A percentile compares a stretch with the other conserved stretches of the same genome.
These are phyloP conservation scores for Dascillus cervinus DNA, from an alignment of 2,888 invertebrate species.

Conservation along the genomic window DNA sequence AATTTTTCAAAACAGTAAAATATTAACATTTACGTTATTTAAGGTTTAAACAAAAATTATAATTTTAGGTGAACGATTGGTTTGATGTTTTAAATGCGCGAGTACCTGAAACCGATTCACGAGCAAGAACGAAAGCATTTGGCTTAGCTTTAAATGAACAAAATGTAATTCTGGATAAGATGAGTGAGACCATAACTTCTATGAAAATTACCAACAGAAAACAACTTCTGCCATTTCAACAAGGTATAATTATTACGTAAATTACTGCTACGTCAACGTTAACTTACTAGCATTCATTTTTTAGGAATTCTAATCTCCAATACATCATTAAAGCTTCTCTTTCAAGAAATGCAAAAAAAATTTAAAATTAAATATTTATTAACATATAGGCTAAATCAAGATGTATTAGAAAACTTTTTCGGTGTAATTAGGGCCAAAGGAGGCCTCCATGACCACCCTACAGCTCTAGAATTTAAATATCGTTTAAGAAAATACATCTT, in stretches of 20 bases:
- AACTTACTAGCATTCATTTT: slow-evolving; percentile 1
- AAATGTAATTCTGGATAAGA: slow-evolving; percentile 16
- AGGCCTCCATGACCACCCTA: slow-evolving; percentile 21
- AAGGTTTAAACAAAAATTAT: slow-evolving; percentile 1
- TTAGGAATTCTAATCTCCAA: slow-evolving; percentile 17
- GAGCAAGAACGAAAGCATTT: slow-evolving; percentile 16
- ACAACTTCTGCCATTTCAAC: slow-evolving; percentile 21
- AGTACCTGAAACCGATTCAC: slow-evolving; percentile 9
- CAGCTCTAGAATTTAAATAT: slow-evolving; percentile 20
- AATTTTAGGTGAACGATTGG: slow-evolving; percentile 14
- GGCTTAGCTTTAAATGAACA: slow-evolving; percentile 16
- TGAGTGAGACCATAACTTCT: slow-evolving; percentile 12
- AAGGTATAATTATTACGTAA: slow-evolving; percentile 7
- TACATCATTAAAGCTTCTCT: slow-evolving; percentile 11
- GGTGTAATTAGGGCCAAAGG: slow-evolving; percentile 15
- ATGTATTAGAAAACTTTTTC: slow-evolving; percentile 22
- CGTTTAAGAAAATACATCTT: slow-evolving; percentile 19
- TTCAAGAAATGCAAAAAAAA: slow-evolving; percentile 10
- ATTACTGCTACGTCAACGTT: background rate
- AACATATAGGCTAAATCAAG: slow-evolving; percentile 22
- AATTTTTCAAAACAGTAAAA: slow-evolving; percentile 19
- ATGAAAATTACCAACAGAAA: slow-evolving; percentile 14
- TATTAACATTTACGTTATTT: slow-evolving; percentile 8
- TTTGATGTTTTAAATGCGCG: slow-evolving; percentile 17
- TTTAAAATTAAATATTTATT: slow-evolving; percentile 17